These are phyloP conservation scores for Poeciliopsis turrubarensis DNA, from an alignment of 2,113 vertebrate genomes.

Conservation along the genomic window DNA sequence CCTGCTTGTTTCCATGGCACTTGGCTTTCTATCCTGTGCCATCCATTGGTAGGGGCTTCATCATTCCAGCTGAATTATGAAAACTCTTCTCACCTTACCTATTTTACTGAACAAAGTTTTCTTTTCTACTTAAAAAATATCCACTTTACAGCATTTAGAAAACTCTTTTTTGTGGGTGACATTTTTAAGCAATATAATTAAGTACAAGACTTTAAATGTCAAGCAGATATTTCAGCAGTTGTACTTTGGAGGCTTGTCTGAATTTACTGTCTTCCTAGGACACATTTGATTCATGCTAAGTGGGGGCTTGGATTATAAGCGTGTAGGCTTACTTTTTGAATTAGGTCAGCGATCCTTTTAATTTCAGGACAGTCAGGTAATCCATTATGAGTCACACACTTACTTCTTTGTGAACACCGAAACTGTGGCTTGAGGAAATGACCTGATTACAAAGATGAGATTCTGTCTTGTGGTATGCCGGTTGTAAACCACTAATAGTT, in stretches of 20 bases:
- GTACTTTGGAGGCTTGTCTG: conserved; percentile 39
- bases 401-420: conserved; percentile 18
- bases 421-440: conserved; percentile 35
- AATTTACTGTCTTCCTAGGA: conserved; percentile 34
- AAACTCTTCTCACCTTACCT: too few species aligned
- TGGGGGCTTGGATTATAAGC: conserved; percentile 28
- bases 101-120: too few species aligned
- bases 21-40: background rate
- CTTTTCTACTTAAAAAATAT: background rate
- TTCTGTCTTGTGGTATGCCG: conserved; percentile 34
- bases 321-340: conserved; percentile 40
- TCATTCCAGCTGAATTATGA: conserved; percentile 10
- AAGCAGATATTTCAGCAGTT: conserved; percentile 33
- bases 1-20: too few species aligned
- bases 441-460: conserved; percentile 56
- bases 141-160: conserved; percentile 23
- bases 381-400: conserved; percentile 56
- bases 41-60: conserved; percentile 11
- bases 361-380: conserved; percentile 59
- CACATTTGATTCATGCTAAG: conserved; percentile 27
- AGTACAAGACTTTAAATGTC: conserved; percentile 56
- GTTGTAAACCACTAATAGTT: conserved; percentile 46
- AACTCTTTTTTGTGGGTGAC: conserved; percentile 48
- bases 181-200: conserved; percentile 56
- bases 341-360: conserved; percentile 44